phyloP scores from a whole-genome alignment of 2,113 vertebrate species.

The Proterorhinus semilunaris region DNA sequence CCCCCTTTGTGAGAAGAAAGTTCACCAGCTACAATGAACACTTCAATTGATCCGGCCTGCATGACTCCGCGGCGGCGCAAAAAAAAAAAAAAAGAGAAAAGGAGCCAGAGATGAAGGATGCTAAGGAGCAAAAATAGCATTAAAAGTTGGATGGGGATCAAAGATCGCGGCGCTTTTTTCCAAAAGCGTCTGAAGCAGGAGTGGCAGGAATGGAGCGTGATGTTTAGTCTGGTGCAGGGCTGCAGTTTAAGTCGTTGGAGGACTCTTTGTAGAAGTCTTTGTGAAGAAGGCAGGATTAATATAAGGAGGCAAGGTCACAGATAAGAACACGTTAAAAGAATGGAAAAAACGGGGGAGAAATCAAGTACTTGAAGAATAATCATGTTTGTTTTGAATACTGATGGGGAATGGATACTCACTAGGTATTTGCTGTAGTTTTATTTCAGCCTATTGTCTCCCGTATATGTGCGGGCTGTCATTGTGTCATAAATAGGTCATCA shows the following conservation, averaged over 20 bases:
- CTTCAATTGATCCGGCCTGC: constrained; percentile 59
- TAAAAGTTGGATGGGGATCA: constrained; percentile 31
- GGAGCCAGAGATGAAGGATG: constrained; percentile 30
- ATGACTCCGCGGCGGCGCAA: constrained; percentile 47
- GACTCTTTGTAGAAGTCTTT: constrained; percentile 17
- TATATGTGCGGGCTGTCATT: too few species aligned
- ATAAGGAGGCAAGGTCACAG: constrained; percentile 56
- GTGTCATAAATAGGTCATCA: too few species aligned
- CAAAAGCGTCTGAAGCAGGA: constrained; percentile 5
- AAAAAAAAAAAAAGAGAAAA: constrained; percentile 12
- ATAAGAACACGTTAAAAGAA: too few species aligned
- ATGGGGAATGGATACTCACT: too few species aligned
- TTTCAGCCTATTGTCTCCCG: too few species aligned
- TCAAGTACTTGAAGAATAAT: too few species aligned
- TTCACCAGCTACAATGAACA: constrained; percentile 46
- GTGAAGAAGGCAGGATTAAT: constrained; percentile 34
- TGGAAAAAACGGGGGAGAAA: too few species aligned
- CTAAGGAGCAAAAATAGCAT: constrained; percentile 27
- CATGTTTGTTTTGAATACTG: too few species aligned
- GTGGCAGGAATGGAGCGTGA: constrained; percentile 11
- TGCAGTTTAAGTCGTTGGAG: constrained; percentile 48
- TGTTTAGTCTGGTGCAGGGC: constrained; percentile 47
- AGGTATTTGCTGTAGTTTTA: too few species aligned
- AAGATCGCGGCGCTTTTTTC: constrained; percentile 32
- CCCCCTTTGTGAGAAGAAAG: constrained; percentile 44